These are phyloP conservation scores for Rhinolophus sinicus DNA, from an alignment of 2,113 vertebrate species.

Conservation along the genomic window DNA sequence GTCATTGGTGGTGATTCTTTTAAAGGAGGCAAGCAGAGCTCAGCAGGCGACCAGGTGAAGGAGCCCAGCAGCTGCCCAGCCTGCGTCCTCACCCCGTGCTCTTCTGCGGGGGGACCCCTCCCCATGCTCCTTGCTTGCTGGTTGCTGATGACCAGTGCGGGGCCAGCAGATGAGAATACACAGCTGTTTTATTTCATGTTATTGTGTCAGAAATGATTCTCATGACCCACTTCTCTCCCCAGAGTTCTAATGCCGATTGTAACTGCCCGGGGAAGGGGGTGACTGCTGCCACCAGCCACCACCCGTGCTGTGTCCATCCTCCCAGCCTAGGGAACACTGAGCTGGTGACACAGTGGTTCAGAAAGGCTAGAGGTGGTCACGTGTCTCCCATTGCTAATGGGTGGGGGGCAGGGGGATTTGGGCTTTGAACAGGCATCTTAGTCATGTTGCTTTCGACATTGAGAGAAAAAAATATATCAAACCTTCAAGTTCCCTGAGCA, in stretches of 20 bases:
- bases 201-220: not conserved
- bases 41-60: fast-evolving
- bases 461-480: not conserved
- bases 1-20: not conserved
- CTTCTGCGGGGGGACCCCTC: not conserved
- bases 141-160: not conserved
- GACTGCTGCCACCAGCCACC: not conserved
- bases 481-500: not conserved
- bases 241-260: not conserved
- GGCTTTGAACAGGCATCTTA: not conserved
- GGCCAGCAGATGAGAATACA: not conserved
- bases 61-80: fast-evolving
- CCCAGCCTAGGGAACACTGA: fast-evolving
- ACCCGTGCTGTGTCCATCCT: not conserved
- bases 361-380: not conserved
- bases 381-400: not conserved
- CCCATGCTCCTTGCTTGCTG: fast-evolving
- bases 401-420: fast-evolving
- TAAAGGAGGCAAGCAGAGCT: not conserved
- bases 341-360: not conserved
- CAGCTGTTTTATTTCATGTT: fast-evolving
- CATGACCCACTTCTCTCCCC: constrained; percentile 64
- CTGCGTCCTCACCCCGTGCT: no score
- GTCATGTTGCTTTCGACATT: not conserved
- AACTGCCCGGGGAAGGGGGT: not conserved